Conservation (phyloP, 2,797 vertebrate species). For the Iguana delicatissima region DNA sequence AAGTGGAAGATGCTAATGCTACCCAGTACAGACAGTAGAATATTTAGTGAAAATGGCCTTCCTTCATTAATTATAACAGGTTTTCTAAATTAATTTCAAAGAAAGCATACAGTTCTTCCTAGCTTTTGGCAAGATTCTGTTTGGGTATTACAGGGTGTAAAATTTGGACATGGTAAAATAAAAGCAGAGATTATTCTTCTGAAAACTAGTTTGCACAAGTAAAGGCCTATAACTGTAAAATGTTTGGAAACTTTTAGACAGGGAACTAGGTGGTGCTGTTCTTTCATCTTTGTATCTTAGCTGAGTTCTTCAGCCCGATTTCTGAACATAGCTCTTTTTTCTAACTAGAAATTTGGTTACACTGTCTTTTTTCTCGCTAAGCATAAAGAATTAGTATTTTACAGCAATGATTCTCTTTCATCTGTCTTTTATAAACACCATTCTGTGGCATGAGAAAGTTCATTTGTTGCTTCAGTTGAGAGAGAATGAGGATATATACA, state of each 20-base stretch:
- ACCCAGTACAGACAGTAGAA: background rate
- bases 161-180: conserved; percentile 8
- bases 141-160: conserved; percentile 38
- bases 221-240: conserved; percentile 59
- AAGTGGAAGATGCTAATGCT: background rate
- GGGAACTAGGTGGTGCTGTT: conserved; percentile 84
- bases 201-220: conserved; percentile 58
- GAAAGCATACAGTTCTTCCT: conserved; percentile 39
- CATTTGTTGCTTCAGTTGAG: background rate
- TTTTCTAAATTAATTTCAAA: background rate
- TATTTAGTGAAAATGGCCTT: background rate
- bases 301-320: conserved; percentile 66
- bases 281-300: conserved; percentile 78
- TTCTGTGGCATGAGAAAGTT: background rate
- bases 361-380: background rate
- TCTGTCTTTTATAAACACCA: background rate
- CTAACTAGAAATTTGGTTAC: conserved; percentile 38
- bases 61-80: background rate
- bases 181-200: background rate
- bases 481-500: background rate
- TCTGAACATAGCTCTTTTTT: conserved; percentile 55
- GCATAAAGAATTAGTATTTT: conserved; percentile 9
- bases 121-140: conserved; percentile 47
- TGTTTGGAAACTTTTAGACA: conserved; percentile 73
- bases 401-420: background rate